A percentile compares a stretch with the other conserved stretches of the same genome.
phyloP scores from a whole-genome alignment of 1,140 invertebrate genomes.

The Drosophila persimilis region DNA sequence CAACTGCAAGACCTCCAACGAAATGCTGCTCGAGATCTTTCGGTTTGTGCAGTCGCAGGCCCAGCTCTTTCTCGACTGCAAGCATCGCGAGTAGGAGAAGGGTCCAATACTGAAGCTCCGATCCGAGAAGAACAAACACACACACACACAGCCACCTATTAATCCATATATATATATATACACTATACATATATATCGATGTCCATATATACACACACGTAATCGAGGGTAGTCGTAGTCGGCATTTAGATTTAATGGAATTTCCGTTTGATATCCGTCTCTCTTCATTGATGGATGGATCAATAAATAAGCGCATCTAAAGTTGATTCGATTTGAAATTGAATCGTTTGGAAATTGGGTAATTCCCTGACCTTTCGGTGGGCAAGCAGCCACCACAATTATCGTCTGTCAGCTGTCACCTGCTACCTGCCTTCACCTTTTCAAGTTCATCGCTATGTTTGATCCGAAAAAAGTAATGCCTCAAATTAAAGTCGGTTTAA shows the following conservation, averaged over 20 bases:
- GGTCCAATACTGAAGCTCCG: background rate
- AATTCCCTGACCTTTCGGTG: conserved; percentile 13
- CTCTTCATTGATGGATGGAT: conserved; percentile 2
- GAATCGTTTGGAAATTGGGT: background rate
- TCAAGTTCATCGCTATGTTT: conserved; percentile 55
- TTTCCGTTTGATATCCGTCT: conserved; percentile 40
- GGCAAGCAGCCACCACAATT: conserved; percentile 37
- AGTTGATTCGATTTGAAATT: conserved; percentile 1
- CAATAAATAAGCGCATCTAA: conserved; percentile 74
- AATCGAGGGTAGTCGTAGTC: conserved; percentile 79
- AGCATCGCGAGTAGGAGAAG: conserved; percentile 68
- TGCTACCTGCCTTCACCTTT: conserved; percentile 40
- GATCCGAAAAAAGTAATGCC: conserved; percentile 7
- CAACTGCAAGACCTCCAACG: conserved; percentile 79
- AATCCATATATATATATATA: conserved; percentile 9
- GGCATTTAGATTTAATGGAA: conserved; percentile 77
- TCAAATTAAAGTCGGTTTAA: conserved; percentile 54
- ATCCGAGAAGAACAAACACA: conserved; percentile 24
- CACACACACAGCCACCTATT: conserved; percentile 29
- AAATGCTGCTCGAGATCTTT: conserved; percentile 79
- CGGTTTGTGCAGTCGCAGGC: conserved; percentile 76
- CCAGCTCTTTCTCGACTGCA: conserved; percentile 78
- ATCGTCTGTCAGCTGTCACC: too few relatives aligned
- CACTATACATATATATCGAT: conserved; percentile 26
- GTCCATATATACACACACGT: conserved; percentile 41